A percentile compares a stretch with the other conserved stretches of the same genome.
Evolutionary conservation across 2,797 vertebrate species (phyloP).

Genomic region (Sebastes elongatus): DNA sequence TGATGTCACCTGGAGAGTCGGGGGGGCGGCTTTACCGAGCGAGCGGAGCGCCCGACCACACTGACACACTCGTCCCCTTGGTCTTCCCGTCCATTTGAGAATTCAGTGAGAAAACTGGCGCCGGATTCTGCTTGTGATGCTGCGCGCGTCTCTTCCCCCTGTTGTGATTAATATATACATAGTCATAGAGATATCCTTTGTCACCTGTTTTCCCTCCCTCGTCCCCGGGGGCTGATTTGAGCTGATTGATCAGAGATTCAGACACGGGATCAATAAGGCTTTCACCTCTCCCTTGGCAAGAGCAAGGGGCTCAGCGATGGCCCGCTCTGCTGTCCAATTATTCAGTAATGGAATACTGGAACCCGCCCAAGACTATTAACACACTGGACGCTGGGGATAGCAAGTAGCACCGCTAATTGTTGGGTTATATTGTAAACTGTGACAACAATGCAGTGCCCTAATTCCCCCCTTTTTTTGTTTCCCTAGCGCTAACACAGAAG

Average conservation of each 20-base stretch:
- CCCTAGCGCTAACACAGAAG: constrained; percentile 23
- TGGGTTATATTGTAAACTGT: constrained; percentile 68
- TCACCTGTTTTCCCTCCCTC: constrained; percentile 65
- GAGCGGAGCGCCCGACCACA: not conserved
- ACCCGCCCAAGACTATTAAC: constrained; percentile 77
- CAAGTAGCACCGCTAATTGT: constrained; percentile 72
- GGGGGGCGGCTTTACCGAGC: not conserved
- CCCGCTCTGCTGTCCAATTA: constrained; percentile 78
- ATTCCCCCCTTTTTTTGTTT: constrained; percentile 45
- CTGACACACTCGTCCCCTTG: not conserved
- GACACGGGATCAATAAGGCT: constrained; percentile 79
- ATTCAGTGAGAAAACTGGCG: constrained; percentile 13
- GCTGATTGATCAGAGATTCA: constrained; percentile 80
- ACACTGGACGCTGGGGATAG: constrained; percentile 63
- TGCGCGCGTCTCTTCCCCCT: not conserved
- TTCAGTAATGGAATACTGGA: constrained; percentile 80
- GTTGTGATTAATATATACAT: constrained; percentile 66
- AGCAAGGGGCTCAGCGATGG: constrained; percentile 69
- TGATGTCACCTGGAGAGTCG: constrained; percentile 68
- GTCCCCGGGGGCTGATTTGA: constrained; percentile 78
- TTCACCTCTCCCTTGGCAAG: constrained; percentile 76
- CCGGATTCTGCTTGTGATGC: constrained; percentile 51
- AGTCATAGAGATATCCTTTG: constrained; percentile 75
- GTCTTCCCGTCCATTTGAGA: constrained; percentile 6
- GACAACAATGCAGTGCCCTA: constrained; percentile 62